Conservation (phyloP, 1,140 invertebrate species). For the Drosophila mojavensis region DNA sequence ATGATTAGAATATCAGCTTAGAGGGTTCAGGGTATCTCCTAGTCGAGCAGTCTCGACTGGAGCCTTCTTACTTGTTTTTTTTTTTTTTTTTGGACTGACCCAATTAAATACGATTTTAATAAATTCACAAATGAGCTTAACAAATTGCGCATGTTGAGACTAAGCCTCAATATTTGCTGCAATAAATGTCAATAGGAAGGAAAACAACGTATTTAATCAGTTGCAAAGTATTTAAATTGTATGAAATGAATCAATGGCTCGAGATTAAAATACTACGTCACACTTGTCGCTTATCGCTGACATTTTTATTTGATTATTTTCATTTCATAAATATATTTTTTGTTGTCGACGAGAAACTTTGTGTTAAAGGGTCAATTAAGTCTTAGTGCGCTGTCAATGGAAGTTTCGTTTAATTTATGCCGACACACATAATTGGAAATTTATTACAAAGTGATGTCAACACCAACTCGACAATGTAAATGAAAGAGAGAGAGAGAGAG, state of each 20-base stretch:
- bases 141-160: constrained; percentile 36
- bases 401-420: constrained; percentile 57
- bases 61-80: no score
- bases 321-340: not conserved
- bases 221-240: constrained; percentile 1
- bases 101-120: constrained; percentile 3
- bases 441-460: constrained; percentile 68
- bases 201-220: constrained; percentile 30
- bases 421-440: constrained; percentile 69
- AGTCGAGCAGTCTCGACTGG: no score
- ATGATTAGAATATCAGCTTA: no score
- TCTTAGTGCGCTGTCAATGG: constrained; percentile 46
- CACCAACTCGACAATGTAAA: constrained; percentile 23
- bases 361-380: constrained; percentile 63
- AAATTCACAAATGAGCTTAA: constrained; percentile 11
- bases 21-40: no score
- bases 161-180: not conserved
- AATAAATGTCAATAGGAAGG: constrained; percentile 9
- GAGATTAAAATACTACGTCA: constrained; percentile 18
- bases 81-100: not conserved
- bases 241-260: constrained; percentile 5
- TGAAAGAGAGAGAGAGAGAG: not conserved
- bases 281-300: constrained; percentile 17
- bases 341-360: constrained; percentile 13
- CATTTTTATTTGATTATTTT: constrained; percentile 33